Conservation (phyloP, 2,888 invertebrate genomes). For the Psylliodes chrysocephalus region DNA sequence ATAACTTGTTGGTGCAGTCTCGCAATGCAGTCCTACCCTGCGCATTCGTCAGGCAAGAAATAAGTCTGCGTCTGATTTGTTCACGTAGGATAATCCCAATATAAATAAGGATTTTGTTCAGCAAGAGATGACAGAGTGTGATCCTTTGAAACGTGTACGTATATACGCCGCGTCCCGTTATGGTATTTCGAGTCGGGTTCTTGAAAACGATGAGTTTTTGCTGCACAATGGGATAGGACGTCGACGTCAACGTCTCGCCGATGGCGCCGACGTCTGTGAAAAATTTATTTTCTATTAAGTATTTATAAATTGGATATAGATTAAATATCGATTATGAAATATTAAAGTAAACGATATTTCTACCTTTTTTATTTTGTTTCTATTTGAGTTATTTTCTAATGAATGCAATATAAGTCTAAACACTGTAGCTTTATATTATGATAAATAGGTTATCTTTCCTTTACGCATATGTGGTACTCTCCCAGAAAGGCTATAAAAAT, state of each 20-base stretch:
- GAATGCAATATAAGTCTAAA: too few relatives aligned
- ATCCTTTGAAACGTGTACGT: slow-evolving; percentile 42
- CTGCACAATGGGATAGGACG: background rate
- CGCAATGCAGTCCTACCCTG: background rate
- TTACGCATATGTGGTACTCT: too few relatives aligned
- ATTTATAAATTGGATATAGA: too few relatives aligned
- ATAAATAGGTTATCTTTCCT: too few relatives aligned
- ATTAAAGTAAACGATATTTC: too few relatives aligned
- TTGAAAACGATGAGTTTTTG: background rate
- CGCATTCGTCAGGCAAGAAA: slow-evolving; percentile 10
- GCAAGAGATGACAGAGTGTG: slow-evolving; percentile 54
- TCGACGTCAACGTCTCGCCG: background rate
- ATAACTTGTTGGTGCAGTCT: too few relatives aligned
- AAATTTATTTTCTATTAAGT: too few relatives aligned
- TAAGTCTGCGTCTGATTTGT: slow-evolving; percentile 43
- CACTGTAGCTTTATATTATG: too few relatives aligned
- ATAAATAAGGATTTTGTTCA: slow-evolving; percentile 56
- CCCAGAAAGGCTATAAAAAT: too few relatives aligned
- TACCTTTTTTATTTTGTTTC: too few relatives aligned
- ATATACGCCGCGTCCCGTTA: background rate
- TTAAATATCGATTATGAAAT: too few relatives aligned
- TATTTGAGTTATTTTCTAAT: too few relatives aligned
- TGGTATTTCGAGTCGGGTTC: background rate
- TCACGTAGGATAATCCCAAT: slow-evolving; percentile 47
- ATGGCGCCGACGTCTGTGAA: background rate